Conservation (phyloP, 2,797 vertebrate species). For the Sarcophilus harrisii region DNA sequence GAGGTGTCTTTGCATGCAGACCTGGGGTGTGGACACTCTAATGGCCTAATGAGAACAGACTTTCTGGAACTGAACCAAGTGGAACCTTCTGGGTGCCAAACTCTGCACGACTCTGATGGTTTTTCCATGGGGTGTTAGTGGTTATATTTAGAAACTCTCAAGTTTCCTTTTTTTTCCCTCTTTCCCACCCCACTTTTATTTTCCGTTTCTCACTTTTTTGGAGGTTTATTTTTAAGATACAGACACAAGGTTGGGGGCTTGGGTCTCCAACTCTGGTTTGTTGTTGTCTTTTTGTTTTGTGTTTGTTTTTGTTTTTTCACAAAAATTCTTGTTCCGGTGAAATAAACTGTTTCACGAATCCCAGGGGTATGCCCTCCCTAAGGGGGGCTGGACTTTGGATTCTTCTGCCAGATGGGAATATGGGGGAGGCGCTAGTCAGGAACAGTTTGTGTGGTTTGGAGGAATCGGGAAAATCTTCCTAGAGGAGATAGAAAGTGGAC, state of each 20-base stretch:
- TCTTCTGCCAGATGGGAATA: not conserved
- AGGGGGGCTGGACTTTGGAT: not conserved
- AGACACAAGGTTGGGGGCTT: conserved; percentile 66
- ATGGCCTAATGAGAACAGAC: conserved; percentile 65
- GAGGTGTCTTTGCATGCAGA: conserved; percentile 66
- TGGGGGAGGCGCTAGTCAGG: not conserved
- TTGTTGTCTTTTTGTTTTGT: conserved; percentile 13
- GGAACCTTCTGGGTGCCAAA: conserved; percentile 63
- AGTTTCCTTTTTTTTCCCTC: conserved; percentile 19
- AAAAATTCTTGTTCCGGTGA: conserved; percentile 33
- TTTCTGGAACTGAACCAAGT: conserved; percentile 77
- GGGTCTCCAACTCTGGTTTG: conserved; percentile 15
- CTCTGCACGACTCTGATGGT: conserved; percentile 75
- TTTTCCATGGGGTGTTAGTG: conserved; percentile 81
- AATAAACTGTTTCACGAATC: conserved; percentile 55
- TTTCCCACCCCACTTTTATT: conserved; percentile 46
- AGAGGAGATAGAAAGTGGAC: not conserved
- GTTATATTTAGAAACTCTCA: conserved; percentile 84
- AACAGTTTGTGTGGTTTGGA: not conserved
- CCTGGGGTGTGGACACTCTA: conserved; percentile 45
- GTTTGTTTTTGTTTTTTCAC: conserved; percentile 28
- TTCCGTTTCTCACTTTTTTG: conserved; percentile 59
- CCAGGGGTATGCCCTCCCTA: conserved; percentile 7
- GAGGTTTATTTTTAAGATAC: conserved; percentile 73
- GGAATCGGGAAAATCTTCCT: not conserved